Percentiles rank a stretch among this genome's conserved stretches.
phyloP scores from a whole-genome alignment of 2,797 vertebrate genomes.

The Liasis olivaceus region DNA sequence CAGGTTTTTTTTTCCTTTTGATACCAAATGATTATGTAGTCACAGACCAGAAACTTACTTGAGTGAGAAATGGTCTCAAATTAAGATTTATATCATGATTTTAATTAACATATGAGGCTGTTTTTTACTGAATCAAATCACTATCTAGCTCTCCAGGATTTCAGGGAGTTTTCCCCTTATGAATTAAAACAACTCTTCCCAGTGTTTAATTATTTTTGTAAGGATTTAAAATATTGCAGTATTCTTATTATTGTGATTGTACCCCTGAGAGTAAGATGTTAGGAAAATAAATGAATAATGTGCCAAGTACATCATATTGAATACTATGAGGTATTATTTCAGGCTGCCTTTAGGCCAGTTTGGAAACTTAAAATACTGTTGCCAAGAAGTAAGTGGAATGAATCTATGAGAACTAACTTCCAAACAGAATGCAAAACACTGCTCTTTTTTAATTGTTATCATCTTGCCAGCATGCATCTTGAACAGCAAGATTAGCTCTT shows the following conservation, averaged over 20 bases:
- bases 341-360: background rate
- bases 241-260: background rate
- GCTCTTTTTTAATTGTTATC: background rate
- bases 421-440: background rate
- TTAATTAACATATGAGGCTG: slow-evolving; percentile 2
- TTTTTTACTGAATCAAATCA: background rate
- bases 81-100: background rate
- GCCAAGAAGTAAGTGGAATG: background rate
- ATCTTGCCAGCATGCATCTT: background rate
- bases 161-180: background rate
- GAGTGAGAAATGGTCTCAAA: background rate
- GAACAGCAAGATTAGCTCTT: background rate
- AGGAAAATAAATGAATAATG: background rate
- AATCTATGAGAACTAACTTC: background rate
- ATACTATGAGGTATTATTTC: background rate
- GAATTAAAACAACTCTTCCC: background rate
- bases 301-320: background rate
- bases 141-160: background rate
- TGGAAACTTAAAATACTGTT: background rate
- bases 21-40: slow-evolving; percentile 43
- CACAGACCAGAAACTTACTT: slow-evolving; percentile 14
- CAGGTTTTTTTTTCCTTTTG: slow-evolving; percentile 2
- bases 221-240: slow-evolving; percentile 20
- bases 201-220: slow-evolving; percentile 16
- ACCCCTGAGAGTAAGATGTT: background rate